These are phyloP conservation scores for Apamea epomidion DNA, from an alignment of 2,888 invertebrate species.

Conservation along the genomic window DNA sequence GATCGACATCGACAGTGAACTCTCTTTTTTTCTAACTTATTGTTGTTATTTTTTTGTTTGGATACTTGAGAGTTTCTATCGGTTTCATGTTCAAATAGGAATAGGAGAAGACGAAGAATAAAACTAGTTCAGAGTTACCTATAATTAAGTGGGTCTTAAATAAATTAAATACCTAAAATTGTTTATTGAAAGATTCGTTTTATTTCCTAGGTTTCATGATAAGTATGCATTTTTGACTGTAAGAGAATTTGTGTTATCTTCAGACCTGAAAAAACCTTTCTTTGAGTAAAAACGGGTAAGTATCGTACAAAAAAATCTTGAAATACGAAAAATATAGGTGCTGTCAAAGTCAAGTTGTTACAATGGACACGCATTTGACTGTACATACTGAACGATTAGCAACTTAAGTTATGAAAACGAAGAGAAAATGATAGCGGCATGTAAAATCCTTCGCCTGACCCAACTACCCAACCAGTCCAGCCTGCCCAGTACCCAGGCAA, in stretches of 20 bases:
- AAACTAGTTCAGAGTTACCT: no score
- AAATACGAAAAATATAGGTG: background rate
- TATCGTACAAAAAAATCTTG: background rate
- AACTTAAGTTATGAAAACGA: background rate
- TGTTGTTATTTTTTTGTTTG: constrained; percentile 15
- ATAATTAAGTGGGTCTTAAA: no score
- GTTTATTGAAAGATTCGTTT: background rate
- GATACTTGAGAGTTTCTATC: constrained; percentile 2
- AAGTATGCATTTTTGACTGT: background rate
- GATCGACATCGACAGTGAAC: background rate
- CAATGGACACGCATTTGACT: background rate
- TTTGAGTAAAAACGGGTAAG: background rate
- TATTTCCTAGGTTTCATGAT: background rate
- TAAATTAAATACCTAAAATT: background rate
- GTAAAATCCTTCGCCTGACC: background rate
- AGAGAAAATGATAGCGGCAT: background rate
- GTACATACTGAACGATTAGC: background rate
- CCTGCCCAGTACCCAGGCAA: background rate
- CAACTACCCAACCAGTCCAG: background rate
- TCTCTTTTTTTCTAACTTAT: background rate
- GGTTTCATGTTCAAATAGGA: background rate
- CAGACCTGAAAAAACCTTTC: background rate
- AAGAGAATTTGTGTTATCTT: background rate
- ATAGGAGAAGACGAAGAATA: background rate
- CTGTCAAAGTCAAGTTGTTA: background rate